A percentile compares a stretch with the other conserved stretches of the same genome.
Conservation (phyloP, 2,888 invertebrate genomes). For the Dryadula phaetusa region DNA sequence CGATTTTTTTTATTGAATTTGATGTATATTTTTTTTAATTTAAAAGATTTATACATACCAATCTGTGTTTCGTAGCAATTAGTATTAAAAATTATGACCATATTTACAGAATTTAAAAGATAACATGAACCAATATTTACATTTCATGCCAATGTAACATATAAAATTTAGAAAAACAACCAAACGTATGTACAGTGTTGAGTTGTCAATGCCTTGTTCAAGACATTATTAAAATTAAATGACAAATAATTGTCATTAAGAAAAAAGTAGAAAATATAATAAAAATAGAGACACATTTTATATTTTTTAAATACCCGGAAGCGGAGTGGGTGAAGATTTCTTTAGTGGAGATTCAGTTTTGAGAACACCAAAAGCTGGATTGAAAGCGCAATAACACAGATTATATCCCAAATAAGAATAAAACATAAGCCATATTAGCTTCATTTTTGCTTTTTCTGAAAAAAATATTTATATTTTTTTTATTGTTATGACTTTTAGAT, state of each 20-base stretch:
- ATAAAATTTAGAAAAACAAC: not conserved
- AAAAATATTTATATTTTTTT: not conserved
- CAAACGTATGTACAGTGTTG: conserved; percentile 7
- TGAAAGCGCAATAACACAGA: conserved; percentile 19
- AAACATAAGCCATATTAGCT: not conserved
- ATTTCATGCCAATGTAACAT: conserved; percentile 9
- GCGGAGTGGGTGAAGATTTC: not conserved
- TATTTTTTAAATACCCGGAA: conserved; percentile 3
- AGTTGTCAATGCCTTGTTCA: not conserved
- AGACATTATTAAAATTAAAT: not conserved
- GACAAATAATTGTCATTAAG: not conserved
- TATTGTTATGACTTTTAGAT: no score
- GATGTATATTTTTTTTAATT: not conserved
- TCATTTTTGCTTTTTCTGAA: conserved; percentile 8
- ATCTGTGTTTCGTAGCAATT: not conserved
- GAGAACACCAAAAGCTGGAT: conserved; percentile 24
- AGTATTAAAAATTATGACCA: not conserved
- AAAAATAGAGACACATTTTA: not conserved
- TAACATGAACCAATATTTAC: conserved; percentile 12
- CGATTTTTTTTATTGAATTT: not conserved
- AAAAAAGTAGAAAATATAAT: not conserved
- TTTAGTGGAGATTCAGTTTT: conserved; percentile 15
- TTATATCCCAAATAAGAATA: conserved; percentile 10
- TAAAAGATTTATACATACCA: conserved; percentile 10
- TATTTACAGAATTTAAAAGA: conserved; percentile 8